Evolutionary conservation across 2,888 invertebrate genomes (phyloP), one percentile per base, ranked within the genome.

Genomic region (Geotrupes spiniger): DNA sequence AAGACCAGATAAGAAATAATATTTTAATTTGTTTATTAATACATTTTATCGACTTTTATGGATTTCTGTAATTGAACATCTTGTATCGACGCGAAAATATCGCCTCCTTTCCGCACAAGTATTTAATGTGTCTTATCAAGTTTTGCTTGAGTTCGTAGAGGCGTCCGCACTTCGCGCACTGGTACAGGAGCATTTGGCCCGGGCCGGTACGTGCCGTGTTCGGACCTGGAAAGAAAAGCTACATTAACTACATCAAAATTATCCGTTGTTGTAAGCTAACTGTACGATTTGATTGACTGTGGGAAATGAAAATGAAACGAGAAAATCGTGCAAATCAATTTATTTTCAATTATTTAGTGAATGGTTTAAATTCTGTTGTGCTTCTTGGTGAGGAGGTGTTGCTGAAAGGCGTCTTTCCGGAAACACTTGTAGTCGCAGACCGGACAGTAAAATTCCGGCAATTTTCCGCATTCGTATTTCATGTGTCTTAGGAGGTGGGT

Each of bases 381-480:
- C 12, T 46, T 46, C 11, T 46, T 46, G 25, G 46, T 40, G 14
- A 41, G 17, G 6, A 48, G 26, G 42, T 48, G 48, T 10, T 48
- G 48, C 10, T 42, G 31, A 27, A 48, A 21, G 12, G 42, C 42
- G 27, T 48, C 48, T 25, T 41, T 27, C n/a, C 48, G 14, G n/a
- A 37, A 37, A 21, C 42, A 42, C 36, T 47, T 53, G 26, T 51
- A 48, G 15, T 36, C 37, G 31, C 66, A 66, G 8, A 54, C 46
- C 4, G 46, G 37, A 29, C 62, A 63, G 16, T 38, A 36, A 49
- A 62, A 63, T 38, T 53, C 49, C 8, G 60, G 62, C 25, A 49
- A 51, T 17, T 59, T 62, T 9, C 57, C 59, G 42, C 62, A 61
- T 49, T 63, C 62, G 44, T 59, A 61, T 42, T 56, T 58, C 38